Conservation (phyloP, 2,113 vertebrate species). For the Bombycilla garrulus region DNA sequence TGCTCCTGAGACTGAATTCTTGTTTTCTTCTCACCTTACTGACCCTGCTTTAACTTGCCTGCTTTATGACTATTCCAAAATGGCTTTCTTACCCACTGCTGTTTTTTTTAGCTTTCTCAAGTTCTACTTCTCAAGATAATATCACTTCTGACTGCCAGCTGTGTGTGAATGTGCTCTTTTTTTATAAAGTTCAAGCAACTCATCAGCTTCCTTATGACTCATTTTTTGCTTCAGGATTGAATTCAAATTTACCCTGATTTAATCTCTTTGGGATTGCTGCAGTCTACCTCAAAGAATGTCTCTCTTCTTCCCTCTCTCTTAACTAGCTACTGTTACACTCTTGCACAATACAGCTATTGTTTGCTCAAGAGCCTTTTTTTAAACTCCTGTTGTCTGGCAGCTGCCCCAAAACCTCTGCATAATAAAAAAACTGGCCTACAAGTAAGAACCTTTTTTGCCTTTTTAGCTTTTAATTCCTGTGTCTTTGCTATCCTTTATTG, state of each 20-base stretch:
- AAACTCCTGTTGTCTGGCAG: conserved; percentile 54
- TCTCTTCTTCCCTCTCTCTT: conserved; percentile 48
- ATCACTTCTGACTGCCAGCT: conserved; percentile 56
- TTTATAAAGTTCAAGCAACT: conserved; percentile 48
- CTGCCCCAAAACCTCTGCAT: conserved; percentile 52
- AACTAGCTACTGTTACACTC: conserved; percentile 56
- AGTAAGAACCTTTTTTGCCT: conserved; percentile 12
- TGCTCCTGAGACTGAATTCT: background rate
- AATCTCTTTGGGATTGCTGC: conserved; percentile 51
- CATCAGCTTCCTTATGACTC: conserved; percentile 63
- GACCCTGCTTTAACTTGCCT: conserved; percentile 14
- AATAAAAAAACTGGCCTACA: conserved; percentile 34
- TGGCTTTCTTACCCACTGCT: background rate
- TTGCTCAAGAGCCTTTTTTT: conserved; percentile 50
- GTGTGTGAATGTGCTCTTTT: conserved; percentile 32
- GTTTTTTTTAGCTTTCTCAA: conserved; percentile 32
- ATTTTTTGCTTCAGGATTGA: conserved; percentile 59
- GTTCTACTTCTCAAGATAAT: conserved; percentile 31
- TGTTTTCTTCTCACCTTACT: background rate
- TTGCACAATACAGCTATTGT: conserved; percentile 61
- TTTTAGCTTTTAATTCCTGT: conserved; percentile 28
- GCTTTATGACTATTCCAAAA: background rate
- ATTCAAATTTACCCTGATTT: conserved; percentile 57
- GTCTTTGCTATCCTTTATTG: conserved; percentile 13
- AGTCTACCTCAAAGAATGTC: conserved; percentile 65